Conservation (phyloP, 2,797 vertebrate species). For the Tokudaia tokunoshimensis region DNA sequence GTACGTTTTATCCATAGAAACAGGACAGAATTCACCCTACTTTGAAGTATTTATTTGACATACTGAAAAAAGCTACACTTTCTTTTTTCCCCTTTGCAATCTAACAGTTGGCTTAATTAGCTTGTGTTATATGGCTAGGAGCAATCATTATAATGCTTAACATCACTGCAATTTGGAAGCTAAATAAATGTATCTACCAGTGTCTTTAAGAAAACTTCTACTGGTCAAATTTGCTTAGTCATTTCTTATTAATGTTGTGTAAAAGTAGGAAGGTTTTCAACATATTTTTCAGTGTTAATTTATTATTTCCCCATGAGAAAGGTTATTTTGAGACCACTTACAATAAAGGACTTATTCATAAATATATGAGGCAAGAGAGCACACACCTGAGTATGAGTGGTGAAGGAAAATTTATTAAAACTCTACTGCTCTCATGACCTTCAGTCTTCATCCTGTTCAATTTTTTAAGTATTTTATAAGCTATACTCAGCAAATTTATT, state of each 20-base stretch:
- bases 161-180: neutral
- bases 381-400: constrained; percentile 21
- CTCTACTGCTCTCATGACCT: constrained; percentile 28
- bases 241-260: constrained; percentile 56
- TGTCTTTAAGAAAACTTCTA: neutral
- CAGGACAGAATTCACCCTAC: neutral
- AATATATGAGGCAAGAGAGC: constrained; percentile 15
- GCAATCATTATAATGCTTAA: neutral
- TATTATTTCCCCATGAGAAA: constrained; percentile 38
- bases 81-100: neutral
- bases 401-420: constrained; percentile 63
- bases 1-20: neutral
- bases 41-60: neutral
- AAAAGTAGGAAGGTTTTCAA: neutral
- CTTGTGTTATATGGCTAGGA: neutral
- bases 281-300: constrained; percentile 32
- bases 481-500: constrained; percentile 45
- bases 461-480: constrained; percentile 34
- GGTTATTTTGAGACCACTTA: constrained; percentile 1
- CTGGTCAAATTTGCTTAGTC: neutral
- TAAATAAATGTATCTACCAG: neutral
- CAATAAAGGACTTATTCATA: neutral
- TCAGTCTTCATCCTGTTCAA: constrained; percentile 37
- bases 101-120: neutral
- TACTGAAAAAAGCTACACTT: neutral